Base-by-base conservation (phyloP, 2,888 invertebrate genomes). In the Dicycla oo region DNA sequence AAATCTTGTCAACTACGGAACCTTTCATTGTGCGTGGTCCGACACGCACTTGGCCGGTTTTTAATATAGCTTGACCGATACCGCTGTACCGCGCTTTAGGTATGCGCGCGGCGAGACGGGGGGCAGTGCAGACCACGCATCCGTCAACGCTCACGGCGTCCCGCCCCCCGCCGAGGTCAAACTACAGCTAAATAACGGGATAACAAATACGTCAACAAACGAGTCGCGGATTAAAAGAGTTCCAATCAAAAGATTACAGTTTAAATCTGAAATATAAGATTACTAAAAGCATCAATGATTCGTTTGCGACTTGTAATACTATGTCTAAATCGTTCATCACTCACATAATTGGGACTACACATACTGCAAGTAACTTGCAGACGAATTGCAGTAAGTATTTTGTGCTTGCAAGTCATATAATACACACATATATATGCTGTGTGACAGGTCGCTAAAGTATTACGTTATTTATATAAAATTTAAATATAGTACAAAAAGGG, bases 401-500 rank as follows among this genome's bases (percentile, higher is more conserved):
- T 51, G 30, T 47, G 26, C 67, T 51, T 58, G 38, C 23, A 51
- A 53, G 38, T 72, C 38, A 45, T 45, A 40, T 57, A 78, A 51
- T n/a, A 54, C 3, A 49, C 18, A n/a, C 66, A 67, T 30, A 63
- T 30, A 56, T 51, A 69, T 43, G 23, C 43, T 58, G 49, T 68
- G 38, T 69, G 65, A 58, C 43, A 62, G 43, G 63, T 66, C 20
- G 74, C 70, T 80, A 53, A 76, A 85, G 85, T 83, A 83, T 82
- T 83, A 80, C 15, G 20, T 79, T 79, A 69, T 71, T 69, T 73
- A 67, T 40, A 40, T 73, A 60, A 58, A 20, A 61, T 45, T 75
- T 80, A 85, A 76, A 26, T 61, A 78, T 69, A 85, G 86, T 85
- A 85, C 84, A 84, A 84, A 84, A 56, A 70, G 43, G 58, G 45